Evolutionary conservation across 2,113 vertebrate genomes (phyloP), one percentile per base, ranked within the genome.

Genomic region (Cranoglanis bouderius): DNA sequence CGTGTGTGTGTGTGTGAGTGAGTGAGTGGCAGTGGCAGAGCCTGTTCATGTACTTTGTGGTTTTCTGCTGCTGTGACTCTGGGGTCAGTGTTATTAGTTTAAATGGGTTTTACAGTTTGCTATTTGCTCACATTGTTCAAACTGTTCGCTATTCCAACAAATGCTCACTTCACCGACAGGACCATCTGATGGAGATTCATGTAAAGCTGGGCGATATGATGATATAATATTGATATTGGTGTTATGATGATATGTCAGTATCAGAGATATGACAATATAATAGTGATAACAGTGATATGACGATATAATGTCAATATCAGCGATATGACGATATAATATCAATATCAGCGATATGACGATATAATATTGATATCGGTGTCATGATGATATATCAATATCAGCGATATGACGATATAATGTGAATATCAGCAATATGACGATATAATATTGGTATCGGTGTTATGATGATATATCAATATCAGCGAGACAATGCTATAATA

Each of bases 81-180:
- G 55, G 59, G 89, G 87, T 90, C 91, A 83, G 57, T 87, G 77
- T 92, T 90, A 91, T 91, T 89, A 91, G 85, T 91, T 92, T 83
- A 85, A 83, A 90, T 90, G 77, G 83, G 84, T 89, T 90, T 86
- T 88, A 86, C 85, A 81, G 88, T 85, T 87, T n/a, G 38, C 57
- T 19, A 19, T 63, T 90, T 51, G 87, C 75, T 83, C 51, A 55
- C 89, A 81, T 51, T 72, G n/a, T n/a, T 46, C 53, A 59, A 83
- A 85, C 89, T 77, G 80, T 87, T 88, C 81, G 63, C 61, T 35
- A 57, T 88, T 85, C 67, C 55, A 46, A 75, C 51, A 72, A 43
- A 32, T 6, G 38, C 88, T 77, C 82, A 77, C 84, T 82, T 89
- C 85, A 81, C 78, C 59, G 67, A 29, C 87, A 57, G 75, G 38